Evolutionary conservation across 1,140 invertebrate genomes (phyloP), one percentile per base, ranked within the genome.

Genomic region (Drosophila rufa): DNA sequence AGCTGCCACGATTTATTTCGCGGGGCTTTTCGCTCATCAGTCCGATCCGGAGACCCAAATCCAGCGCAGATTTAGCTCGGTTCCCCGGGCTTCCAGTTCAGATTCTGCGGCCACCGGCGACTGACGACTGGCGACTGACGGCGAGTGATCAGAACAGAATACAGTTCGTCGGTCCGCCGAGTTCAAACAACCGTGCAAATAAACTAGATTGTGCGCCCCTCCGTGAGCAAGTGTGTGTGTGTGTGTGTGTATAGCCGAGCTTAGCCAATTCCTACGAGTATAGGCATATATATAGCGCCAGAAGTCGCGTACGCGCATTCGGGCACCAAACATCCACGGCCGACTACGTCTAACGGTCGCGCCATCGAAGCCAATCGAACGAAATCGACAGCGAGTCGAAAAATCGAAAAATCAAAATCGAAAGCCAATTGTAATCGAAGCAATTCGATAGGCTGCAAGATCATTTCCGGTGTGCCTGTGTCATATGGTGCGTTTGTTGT

Each of bases 301-400:
- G 75, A 84, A 89, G 73, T 85, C 79, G 82, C 58, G 48, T 62
- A 55, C 69, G 85, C 81, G 86, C 85, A 87, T 89, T 87, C 80
- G 68, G 77, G 51, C 48, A 58, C 64, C 74, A 61, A 82, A 78
- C 84, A 80, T 74, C 84, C 74, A 65, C 43, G 61, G 53, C 40
- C 68, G 45, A 67, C 45, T 51, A 55, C 12, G 62, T 68, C 71
- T 45, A 78, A 86, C 75, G 61, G 60, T 75, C 74, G 36, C 19
- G 9, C 19, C 36, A 45, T 46, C 46, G 38, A 57, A 56, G n/a
- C 22, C 9, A 43, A 64, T 79, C 64, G 47, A 79, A 71, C 65
- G 42, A 67, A 56, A 73, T 71, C 67, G 75, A 62, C 62, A 38
- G 15, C 12, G 25, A 60, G 51, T 38, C 47, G 43, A 55, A 19